Percentiles rank a stretch among this genome's conserved stretches.
Conservation (phyloP, 2,113 vertebrate genomes). For the Seriola aureovittata region DNA sequence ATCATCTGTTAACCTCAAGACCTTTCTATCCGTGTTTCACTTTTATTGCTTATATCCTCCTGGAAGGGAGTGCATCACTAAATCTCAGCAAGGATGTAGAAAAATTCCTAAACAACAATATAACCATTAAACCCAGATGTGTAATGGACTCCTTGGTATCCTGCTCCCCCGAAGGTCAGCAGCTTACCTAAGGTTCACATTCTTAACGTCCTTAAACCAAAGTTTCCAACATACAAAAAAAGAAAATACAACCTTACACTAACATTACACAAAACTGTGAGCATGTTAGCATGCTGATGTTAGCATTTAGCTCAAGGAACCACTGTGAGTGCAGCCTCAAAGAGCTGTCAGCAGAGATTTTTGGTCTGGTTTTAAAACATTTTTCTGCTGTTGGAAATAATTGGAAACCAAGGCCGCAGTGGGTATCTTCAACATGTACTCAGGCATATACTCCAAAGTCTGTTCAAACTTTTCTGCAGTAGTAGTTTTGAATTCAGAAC, state of each 20-base stretch:
- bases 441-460: not conserved
- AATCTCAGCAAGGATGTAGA: too few relatives aligned
- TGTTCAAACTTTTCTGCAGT: constrained; percentile 6
- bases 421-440: not conserved
- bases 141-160: too few relatives aligned
- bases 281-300: not conserved
- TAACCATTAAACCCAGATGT: too few relatives aligned
- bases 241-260: not conserved
- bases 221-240: too few relatives aligned
- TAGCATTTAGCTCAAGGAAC: not conserved
- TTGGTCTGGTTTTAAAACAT: not conserved
- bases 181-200: too few relatives aligned
- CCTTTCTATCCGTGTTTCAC: too few relatives aligned
- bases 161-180: too few relatives aligned
- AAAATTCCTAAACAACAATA: too few relatives aligned
- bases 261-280: not conserved
- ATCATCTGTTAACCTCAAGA: too few relatives aligned
- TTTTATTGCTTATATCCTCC: too few relatives aligned
- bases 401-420: constrained; percentile 3
- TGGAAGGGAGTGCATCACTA: too few relatives aligned
- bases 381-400: not conserved
- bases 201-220: too few relatives aligned
- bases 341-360: not conserved
- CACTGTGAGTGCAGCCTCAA: not conserved
- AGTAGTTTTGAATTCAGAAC: not conserved